A percentile compares a stretch with the other conserved stretches of the same genome.
phyloP scores from a whole-genome alignment of 2,113 vertebrate species.

The Burhinus bistriatus region DNA sequence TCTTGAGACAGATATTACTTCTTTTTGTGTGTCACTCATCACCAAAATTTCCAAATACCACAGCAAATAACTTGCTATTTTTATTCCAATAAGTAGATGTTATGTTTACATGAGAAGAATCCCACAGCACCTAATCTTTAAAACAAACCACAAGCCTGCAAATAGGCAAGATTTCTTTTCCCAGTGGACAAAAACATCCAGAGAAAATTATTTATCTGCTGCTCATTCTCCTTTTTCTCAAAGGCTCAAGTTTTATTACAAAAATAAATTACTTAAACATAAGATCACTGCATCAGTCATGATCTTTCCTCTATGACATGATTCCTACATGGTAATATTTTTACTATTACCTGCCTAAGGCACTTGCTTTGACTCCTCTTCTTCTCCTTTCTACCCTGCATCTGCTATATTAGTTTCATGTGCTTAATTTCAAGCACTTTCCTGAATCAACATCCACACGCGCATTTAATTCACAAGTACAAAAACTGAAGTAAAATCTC shows the following conservation, averaged over 20 bases:
- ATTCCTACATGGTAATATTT: background rate
- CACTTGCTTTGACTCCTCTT: background rate
- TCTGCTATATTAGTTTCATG: background rate
- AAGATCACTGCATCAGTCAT: background rate
- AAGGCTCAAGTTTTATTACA: background rate
- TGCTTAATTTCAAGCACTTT: background rate
- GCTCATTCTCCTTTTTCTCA: background rate
- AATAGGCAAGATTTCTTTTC: background rate
- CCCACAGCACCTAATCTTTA: background rate
- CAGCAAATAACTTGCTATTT: conserved; percentile 31
- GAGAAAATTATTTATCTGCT: background rate
- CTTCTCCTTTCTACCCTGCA: background rate
- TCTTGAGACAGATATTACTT: background rate
- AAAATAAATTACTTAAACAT: background rate
- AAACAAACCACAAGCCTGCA: background rate
- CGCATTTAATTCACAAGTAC: background rate
- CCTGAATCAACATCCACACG: background rate
- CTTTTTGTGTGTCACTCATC: background rate
- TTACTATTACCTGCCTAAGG: background rate
- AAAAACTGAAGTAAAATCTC: background rate
- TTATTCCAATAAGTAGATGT: background rate
- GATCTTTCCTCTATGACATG: background rate
- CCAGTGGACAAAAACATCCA: background rate
- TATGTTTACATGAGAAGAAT: background rate
- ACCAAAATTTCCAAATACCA: conserved; percentile 24